phyloP scores from a whole-genome alignment of 1,140 invertebrate species.

The Drosophila truncata region DNA sequence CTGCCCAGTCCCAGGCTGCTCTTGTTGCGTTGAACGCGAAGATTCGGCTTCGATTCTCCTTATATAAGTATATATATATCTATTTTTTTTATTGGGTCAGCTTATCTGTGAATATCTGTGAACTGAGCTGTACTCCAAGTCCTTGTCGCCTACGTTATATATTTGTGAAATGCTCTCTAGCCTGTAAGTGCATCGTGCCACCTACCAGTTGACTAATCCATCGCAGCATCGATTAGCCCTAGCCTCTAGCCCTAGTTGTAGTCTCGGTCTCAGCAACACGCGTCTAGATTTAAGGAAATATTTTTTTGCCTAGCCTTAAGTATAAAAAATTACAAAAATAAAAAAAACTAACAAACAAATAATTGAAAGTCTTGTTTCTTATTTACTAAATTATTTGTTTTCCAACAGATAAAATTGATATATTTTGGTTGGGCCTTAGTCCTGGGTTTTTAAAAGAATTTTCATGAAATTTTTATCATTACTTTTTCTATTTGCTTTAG shows the following conservation, averaged over 20 bases:
- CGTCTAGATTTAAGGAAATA: constrained; percentile 11
- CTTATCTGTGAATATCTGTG: constrained; percentile 49
- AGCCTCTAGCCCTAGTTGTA: constrained; percentile 18
- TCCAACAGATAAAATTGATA: neutral
- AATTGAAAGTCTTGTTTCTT: neutral
- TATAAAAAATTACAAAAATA: constrained; percentile 12
- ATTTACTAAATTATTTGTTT: neutral
- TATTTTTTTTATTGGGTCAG: constrained; percentile 46
- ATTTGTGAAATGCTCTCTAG: constrained; percentile 58
- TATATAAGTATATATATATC: neutral
- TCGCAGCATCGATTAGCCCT: constrained; percentile 8
- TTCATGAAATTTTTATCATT: no score
- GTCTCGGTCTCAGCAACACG: constrained; percentile 8
- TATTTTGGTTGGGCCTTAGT: neutral
- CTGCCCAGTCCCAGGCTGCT: constrained; percentile 43
- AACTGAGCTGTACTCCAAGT: constrained; percentile 52
- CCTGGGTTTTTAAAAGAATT: neutral
- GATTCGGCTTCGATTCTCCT: constrained; percentile 34
- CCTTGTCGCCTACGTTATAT: constrained; percentile 35
- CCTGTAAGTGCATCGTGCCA: constrained; percentile 53
- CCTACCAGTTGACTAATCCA: constrained; percentile 62
- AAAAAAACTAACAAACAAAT: constrained; percentile 12
- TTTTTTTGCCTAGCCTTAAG: constrained; percentile 41
- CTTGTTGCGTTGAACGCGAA: constrained; percentile 74
- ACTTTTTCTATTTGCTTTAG: no score